Base-by-base conservation (phyloP, 2,113 vertebrate species). In the Etheostoma cragini region DNA sequence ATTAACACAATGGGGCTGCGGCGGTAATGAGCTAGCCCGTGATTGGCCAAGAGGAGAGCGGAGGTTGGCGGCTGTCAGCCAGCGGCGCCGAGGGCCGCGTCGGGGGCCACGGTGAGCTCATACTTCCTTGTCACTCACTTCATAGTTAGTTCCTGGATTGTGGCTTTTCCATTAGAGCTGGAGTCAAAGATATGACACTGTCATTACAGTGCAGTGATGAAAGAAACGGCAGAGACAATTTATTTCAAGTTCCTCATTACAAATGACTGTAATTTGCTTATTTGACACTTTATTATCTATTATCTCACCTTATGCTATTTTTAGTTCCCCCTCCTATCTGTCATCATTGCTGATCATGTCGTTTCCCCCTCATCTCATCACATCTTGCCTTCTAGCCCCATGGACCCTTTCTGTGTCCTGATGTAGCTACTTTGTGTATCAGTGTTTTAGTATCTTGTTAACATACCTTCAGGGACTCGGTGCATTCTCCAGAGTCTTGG, bases 1-100 rank as follows among this genome's bases (percentile, higher is more conserved):
- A 94, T 95, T 95, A 94, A 93, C 92, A 95, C 93, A 93, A 93
- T 94, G 91, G 89, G 75, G 86, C 93, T 76, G 84, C 3, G 71
- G 88, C 78, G 52, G 87, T 94, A 95, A 95, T 94, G 92, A 95
- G 92, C 90, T 90, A 10, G 80, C 54, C 76, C 53, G 60, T 57
- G 69, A 92, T 92, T 94, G 91, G 91, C 91, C 71, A 53, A 91
- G 72, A 92, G 91, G 88, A 87, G 81, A 90, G 92, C 86, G 81
- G 86, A 88, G 89, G 85, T 90, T 88, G 84, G 73, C n/a, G 72
- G 77, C 90, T 85, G 88, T 88, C 88, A 89, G 86, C 91, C 80
- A 88, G 60, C 19, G 57, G 91, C 33, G 54, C 82, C 84, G 77
- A 88, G 92, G 92, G 89, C 87, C 90, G 61, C 67, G 88, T 84